Conservation (phyloP, 2,888 invertebrate genomes). For the Eucriotettix oculatus region DNA sequence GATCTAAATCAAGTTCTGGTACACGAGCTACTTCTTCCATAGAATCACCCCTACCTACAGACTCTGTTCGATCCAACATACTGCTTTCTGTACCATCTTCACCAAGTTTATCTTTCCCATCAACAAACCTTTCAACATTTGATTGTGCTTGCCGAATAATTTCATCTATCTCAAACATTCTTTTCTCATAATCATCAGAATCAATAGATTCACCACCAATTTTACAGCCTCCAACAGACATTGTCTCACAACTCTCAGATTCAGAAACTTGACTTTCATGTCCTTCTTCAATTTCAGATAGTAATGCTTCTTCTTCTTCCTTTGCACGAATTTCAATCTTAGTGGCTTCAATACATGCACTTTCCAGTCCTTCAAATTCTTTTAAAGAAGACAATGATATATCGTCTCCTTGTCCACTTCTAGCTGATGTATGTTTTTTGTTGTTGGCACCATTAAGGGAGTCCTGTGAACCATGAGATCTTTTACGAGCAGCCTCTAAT, state of each 20-base stretch:
- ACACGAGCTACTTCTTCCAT: slow-evolving; percentile 34
- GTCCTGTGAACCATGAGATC: slow-evolving; percentile 63
- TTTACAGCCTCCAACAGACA: slow-evolving; percentile 25
- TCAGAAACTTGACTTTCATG: slow-evolving; percentile 37
- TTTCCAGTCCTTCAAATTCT: slow-evolving; percentile 85
- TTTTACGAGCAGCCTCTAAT: slow-evolving; percentile 50
- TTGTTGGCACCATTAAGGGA: slow-evolving; percentile 56
- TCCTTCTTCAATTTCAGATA: slow-evolving; percentile 39
- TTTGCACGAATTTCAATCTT: slow-evolving; percentile 67
- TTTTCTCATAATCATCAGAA: slow-evolving; percentile 44
- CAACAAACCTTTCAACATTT: slow-evolving; percentile 44
- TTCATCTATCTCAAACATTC: slow-evolving; percentile 51
- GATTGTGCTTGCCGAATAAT: slow-evolving; percentile 48
- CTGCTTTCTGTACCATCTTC: slow-evolving; percentile 24
- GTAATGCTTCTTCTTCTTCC: slow-evolving; percentile 59
- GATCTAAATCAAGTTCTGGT: slow-evolving; percentile 33
- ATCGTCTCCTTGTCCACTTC: slow-evolving; percentile 67
- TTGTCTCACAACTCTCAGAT: slow-evolving; percentile 39
- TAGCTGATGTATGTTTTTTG: slow-evolving; percentile 40
- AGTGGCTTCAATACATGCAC: slow-evolving; percentile 69
- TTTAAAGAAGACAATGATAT: slow-evolving; percentile 72
- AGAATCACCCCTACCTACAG: slow-evolving; percentile 32
- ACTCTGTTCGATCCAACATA: slow-evolving; percentile 35
- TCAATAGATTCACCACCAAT: slow-evolving; percentile 31
- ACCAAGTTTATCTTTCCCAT: slow-evolving; percentile 20